phyloP scores from a whole-genome alignment of 2,797 vertebrate species.

The Eremophila alpestris region DNA sequence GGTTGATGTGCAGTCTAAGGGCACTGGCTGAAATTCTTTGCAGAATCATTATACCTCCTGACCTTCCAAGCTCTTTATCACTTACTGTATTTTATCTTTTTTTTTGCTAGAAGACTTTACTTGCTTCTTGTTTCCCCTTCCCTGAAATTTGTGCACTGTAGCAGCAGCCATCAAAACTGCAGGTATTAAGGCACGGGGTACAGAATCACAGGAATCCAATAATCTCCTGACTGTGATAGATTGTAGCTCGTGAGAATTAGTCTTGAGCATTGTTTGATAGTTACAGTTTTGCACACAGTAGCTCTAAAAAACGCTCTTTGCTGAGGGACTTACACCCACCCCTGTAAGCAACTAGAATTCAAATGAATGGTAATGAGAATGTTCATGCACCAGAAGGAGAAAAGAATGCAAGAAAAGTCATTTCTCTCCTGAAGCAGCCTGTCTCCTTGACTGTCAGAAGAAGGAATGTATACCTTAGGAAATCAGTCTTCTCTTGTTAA shows the following conservation, averaged over 20 bases:
- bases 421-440: constrained; percentile 24
- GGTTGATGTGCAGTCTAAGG: not conserved
- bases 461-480: not conserved
- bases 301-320: not conserved
- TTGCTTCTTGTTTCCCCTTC: not conserved
- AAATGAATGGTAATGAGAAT: constrained; percentile 2
- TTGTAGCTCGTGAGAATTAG: not conserved
- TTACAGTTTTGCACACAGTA: not conserved
- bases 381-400: constrained; percentile 12
- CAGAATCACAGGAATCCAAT: not conserved
- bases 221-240: not conserved
- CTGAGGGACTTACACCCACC: constrained; percentile 4
- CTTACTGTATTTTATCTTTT: not conserved
- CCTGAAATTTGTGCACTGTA: not conserved
- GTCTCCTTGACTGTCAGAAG: constrained; percentile 48
- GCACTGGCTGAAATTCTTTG: not conserved
- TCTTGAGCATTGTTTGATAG: constrained; percentile 14
- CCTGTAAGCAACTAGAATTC: constrained; percentile 25
- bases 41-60: not conserved
- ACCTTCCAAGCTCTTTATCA: not conserved
- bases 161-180: not conserved
- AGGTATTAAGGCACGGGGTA: not conserved
- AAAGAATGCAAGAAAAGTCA: not conserved
- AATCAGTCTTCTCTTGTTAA: constrained; percentile 57
- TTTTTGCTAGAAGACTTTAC: not conserved